Percentiles rank a stretch among this genome's conserved stretches.
Conservation (phyloP, 2,113 vertebrate genomes). For the Lipotes vexillifer region DNA sequence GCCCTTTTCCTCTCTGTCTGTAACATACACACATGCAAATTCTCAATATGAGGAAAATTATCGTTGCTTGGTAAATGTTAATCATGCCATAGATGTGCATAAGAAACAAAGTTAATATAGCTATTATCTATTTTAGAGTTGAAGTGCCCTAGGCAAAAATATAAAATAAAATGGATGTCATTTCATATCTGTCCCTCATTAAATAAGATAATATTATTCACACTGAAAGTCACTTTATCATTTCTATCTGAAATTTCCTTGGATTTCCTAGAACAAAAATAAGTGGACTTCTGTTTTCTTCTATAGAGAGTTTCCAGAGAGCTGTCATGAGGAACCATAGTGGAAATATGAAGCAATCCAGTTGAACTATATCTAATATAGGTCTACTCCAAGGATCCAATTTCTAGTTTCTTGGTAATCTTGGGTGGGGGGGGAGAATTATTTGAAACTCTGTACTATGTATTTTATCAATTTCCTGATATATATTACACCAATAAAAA, state of each 20-base stretch:
- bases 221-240: conserved; percentile 46
- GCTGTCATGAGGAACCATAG: background rate
- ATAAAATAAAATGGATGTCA: background rate
- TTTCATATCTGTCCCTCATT: background rate
- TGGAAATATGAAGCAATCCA: background rate
- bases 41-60: background rate
- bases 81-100: background rate
- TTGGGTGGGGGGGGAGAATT: background rate
- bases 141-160: background rate
- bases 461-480: background rate
- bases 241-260: background rate
- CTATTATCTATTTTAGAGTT: background rate
- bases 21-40: background rate
- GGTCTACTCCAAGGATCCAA: background rate
- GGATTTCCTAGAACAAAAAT: conserved; percentile 40
- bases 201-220: conserved; percentile 9
- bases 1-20: background rate
- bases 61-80: background rate
- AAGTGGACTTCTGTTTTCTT: background rate
- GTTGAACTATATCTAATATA: background rate
- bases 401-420: background rate
- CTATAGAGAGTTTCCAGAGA: background rate
- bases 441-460: background rate
- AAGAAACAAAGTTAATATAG: background rate
- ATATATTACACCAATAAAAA: background rate